Evolutionary conservation across 1,140 invertebrate species (phyloP).

Genomic region (Ostrea edulis): DNA sequence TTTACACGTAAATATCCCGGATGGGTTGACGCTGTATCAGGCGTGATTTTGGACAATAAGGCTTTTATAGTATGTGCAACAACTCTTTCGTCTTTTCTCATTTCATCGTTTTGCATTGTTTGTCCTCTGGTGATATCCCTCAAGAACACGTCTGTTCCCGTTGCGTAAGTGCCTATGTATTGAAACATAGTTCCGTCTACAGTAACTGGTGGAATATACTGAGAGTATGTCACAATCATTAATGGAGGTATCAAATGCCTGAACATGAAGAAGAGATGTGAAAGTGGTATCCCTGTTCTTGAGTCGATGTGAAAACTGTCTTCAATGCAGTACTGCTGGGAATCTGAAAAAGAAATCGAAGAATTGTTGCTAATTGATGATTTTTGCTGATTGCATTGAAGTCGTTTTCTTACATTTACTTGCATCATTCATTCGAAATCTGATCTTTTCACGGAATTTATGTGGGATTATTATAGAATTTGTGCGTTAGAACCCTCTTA

Average conservation of each 20-base stretch:
- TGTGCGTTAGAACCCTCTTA: too few relatives aligned
- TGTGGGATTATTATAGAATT: too few relatives aligned
- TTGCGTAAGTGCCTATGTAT: neutral
- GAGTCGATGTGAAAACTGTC: constrained; percentile 19
- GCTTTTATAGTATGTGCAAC: neutral
- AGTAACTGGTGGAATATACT: neutral
- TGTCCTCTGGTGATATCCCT: neutral
- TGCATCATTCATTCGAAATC: too few relatives aligned
- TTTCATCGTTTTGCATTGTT: neutral
- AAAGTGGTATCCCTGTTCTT: neutral
- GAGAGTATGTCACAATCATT: neutral
- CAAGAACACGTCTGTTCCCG: neutral
- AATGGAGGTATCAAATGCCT: neutral
- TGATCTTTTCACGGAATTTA: too few relatives aligned
- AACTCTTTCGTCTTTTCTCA: neutral
- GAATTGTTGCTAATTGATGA: too few relatives aligned
- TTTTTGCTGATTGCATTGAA: too few relatives aligned
- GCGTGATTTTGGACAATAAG: neutral
- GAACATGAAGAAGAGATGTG: neutral
- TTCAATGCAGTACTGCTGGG: neutral
- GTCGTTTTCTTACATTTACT: too few relatives aligned
- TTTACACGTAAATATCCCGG: neutral
- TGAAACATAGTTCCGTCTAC: neutral
- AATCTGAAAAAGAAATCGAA: neutral
- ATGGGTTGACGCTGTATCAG: neutral